phyloP scores from a whole-genome alignment of 2,797 vertebrate species.

The Micromesistius poutassou region DNA sequence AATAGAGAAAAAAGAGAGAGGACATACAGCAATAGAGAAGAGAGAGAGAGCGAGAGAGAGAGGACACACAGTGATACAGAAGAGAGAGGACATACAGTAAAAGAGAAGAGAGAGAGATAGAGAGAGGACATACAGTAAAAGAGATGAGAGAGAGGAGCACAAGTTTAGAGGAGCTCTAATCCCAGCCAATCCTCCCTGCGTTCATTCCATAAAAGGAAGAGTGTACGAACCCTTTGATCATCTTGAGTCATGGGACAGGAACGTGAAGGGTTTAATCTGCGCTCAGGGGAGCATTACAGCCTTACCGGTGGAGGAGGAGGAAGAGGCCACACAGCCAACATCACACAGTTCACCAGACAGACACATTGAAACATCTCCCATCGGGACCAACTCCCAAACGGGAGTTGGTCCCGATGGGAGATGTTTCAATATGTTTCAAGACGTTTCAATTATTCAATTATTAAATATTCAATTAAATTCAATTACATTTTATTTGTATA shows the following conservation, averaged over 20 bases:
- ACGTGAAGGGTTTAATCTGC: constrained; percentile 31
- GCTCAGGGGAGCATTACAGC: constrained; percentile 29
- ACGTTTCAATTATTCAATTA: too few relatives aligned
- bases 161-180: constrained; percentile 6
- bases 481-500: too few relatives aligned
- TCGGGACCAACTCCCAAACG: background rate
- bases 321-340: background rate
- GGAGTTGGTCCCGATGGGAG: too few relatives aligned
- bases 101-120: constrained; percentile 18
- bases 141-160: constrained; percentile 14
- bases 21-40: background rate
- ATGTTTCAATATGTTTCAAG: too few relatives aligned
- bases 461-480: too few relatives aligned
- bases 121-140: background rate
- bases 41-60: constrained; percentile 40
- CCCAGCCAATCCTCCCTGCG: background rate
- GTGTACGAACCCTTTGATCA: constrained; percentile 36
- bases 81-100: background rate
- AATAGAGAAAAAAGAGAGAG: background rate
- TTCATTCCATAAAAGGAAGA: constrained; percentile 30
- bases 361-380: background rate
- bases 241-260: constrained; percentile 29
- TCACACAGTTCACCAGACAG: background rate
- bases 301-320: constrained; percentile 10
- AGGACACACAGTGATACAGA: background rate